These are phyloP conservation scores for Yponomeuta cagnagella DNA, from an alignment of 2,888 invertebrate genomes.

Conservation along the genomic window DNA sequence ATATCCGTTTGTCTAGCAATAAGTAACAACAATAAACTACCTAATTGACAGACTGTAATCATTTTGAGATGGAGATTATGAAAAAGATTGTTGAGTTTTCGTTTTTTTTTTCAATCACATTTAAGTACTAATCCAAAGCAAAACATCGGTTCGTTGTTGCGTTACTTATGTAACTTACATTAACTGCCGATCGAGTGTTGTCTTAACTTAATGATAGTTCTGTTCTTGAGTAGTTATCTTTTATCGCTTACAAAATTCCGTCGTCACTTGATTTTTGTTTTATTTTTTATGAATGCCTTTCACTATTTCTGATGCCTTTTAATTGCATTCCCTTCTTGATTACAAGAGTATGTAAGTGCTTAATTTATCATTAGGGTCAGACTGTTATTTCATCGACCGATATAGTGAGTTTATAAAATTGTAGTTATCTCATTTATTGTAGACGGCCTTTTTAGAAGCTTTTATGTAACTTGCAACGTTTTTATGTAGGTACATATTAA, in stretches of 20 bases:
- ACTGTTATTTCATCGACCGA: not conserved
- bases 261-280: not conserved
- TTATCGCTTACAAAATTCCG: slow-evolving; percentile 7
- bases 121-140: not conserved
- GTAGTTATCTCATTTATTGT: not conserved
- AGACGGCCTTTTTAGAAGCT: no score
- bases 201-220: slow-evolving; percentile 33
- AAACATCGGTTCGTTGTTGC: not conserved
- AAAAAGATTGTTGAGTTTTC: not conserved
- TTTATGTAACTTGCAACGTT: no score
- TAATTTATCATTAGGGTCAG: not conserved
- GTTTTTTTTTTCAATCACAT: not conserved
- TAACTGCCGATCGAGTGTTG: slow-evolving; percentile 17
- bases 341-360: not conserved
- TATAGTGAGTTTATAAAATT: not conserved
- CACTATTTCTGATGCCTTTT: slow-evolving; percentile 15
- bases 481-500: no score
- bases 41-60: no score
- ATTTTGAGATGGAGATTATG: not conserved
- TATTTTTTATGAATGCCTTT: slow-evolving; percentile 10
- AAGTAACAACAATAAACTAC: no score
- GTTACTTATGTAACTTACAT: slow-evolving; percentile 17
- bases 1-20: no score
- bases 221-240: slow-evolving; percentile 15
- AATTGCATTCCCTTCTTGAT: not conserved